Evolutionary conservation across 2,797 vertebrate species (phyloP).

Genomic region (Myripristis murdjan): DNA sequence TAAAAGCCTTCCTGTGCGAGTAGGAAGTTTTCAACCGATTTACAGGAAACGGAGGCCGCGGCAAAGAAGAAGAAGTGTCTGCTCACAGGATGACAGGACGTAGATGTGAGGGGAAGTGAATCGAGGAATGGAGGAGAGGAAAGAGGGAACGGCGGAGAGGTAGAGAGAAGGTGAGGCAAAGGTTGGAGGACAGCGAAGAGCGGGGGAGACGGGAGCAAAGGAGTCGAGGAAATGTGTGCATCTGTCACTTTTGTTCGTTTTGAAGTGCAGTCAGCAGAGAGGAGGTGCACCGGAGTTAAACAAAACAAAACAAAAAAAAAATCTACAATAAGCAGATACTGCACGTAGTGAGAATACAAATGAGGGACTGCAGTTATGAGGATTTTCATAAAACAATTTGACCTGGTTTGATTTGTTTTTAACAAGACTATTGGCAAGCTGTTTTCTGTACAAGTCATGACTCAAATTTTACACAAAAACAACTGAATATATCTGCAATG

Average conservation of each 20-base stretch:
- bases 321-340: too few relatives aligned
- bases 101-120: not conserved
- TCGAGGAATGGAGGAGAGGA: not conserved
- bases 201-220: slow-evolving; percentile 4
- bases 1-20: slow-evolving; percentile 52
- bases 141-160: not conserved
- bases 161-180: not conserved
- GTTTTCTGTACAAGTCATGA: too few relatives aligned
- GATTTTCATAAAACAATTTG: not conserved
- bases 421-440: too few relatives aligned
- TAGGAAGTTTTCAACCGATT: slow-evolving; percentile 5
- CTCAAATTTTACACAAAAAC: too few relatives aligned
- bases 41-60: slow-evolving; percentile 31
- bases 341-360: not conserved
- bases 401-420: too few relatives aligned
- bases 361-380: not conserved
- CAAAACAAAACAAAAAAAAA: too few relatives aligned
- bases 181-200: not conserved
- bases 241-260: slow-evolving; percentile 32
- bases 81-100: slow-evolving; percentile 1
- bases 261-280: slow-evolving; percentile 30
- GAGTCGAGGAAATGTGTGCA: slow-evolving; percentile 19
- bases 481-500: too few relatives aligned
- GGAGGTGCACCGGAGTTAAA: not conserved
- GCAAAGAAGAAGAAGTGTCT: slow-evolving; percentile 15